A percentile compares a stretch with the other conserved stretches of the same genome.
These are phyloP conservation scores for Thalassophryne amazonica DNA, from an alignment of 2,797 vertebrate species.

Conservation along the genomic window DNA sequence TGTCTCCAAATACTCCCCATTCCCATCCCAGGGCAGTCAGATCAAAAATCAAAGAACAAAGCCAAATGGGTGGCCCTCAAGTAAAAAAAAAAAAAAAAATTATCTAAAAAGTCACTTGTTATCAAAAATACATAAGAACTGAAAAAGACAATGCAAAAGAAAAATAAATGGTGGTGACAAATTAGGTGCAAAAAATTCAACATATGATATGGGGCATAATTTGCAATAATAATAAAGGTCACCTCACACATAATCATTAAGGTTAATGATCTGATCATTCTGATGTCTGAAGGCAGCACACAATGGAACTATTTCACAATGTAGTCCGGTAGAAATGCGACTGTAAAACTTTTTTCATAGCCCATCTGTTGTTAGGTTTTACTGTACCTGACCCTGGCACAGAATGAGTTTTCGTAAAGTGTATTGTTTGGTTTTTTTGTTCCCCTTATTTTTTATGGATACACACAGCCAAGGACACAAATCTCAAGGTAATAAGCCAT, in stretches of 20 bases:
- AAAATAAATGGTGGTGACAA: not conserved
- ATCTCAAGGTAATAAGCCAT: constrained; percentile 27
- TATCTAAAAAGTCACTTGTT: no score
- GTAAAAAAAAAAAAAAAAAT: no score
- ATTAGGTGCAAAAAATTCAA: not conserved
- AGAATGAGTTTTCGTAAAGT: constrained; percentile 24
- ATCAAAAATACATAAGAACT: no score
- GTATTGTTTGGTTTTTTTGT: constrained; percentile 53
- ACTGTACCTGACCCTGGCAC: constrained; percentile 31
- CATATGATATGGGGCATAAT: constrained; percentile 17
- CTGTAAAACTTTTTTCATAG: constrained; percentile 34
- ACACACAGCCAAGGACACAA: constrained; percentile 31
- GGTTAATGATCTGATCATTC: constrained; percentile 25
- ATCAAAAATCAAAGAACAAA: no score
- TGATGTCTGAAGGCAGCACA: constrained; percentile 7
- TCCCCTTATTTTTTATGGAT: constrained; percentile 36
- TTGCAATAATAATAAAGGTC: constrained; percentile 11
- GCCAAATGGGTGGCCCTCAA: no score
- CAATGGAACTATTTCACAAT: not conserved
- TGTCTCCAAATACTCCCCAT: no score
- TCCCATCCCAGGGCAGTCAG: no score
- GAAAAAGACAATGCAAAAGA: not conserved
- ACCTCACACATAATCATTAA: constrained; percentile 22
- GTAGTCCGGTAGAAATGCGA: constrained; percentile 14
- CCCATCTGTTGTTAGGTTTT: constrained; percentile 39